Evolutionary conservation across 2,797 vertebrate species (phyloP), one percentile per base, ranked within the genome.

Genomic region (Carduelis carduelis): DNA sequence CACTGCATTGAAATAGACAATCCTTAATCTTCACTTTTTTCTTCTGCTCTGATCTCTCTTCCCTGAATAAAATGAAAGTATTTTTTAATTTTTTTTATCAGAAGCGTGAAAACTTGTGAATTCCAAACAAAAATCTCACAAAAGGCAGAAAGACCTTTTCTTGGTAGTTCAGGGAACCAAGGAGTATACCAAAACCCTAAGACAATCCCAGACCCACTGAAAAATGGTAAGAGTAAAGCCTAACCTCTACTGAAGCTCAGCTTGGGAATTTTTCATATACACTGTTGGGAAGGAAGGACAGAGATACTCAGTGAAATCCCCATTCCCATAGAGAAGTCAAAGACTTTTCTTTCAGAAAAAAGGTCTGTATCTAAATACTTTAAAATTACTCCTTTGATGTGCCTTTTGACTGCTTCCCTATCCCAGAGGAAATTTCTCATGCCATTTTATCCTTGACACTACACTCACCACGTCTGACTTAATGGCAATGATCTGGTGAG

Each of bases 181-280:
- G 43, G 21, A 72, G 24, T 0, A 18, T 26, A 57, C 10, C 76
- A 75, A 89, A 90, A 2, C 35, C 46, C 14, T 44, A 60, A 74
- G 52, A 39, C 0, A 11, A 66, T 6, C 32, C 32, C 11, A 37
- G 69, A 19, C 14, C 2, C 53, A 20, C 6, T 35, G 57, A 2
- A 2, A 83, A 80, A 64, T 18, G 24, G 2, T 1, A 8, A 43
- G 24, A 49, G n/a, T 16, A 15, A 89, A 83, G 56, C 26, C 46
- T 6, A 64, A 22, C 16, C 44, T 50, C 41, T 53, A 2, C 53
- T 9, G n/a, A 76, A 63, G 44, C 22, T 74, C 56, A 66, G 47
- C n/a, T 80, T 0, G 0, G 14, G 12, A 19, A 59, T 41, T 47
- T 37, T 66, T 61, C 14, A 6, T 1, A 0, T 76, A 21, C 30